Base-by-base conservation (phyloP, 2,888 invertebrate species). In the Ganaspis brasiliensis region DNA sequence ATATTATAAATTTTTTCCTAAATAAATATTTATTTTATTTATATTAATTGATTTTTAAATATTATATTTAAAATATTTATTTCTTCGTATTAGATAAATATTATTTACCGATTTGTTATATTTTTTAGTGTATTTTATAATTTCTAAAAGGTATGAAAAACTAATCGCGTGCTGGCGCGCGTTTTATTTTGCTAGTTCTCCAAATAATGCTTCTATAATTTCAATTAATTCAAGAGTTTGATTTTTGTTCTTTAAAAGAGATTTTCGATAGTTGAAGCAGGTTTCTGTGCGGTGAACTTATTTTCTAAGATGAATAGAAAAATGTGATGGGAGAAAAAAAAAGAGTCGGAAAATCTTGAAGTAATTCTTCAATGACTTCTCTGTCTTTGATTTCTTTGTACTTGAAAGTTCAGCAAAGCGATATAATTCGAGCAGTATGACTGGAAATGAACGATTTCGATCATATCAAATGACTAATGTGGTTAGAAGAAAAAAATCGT, bases 341-440 rank as follows among this genome's bases (percentile, higher is more conserved):
- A 12, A 12, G 52, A 67, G 57, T 73, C 71, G 79, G 79, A 81
- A 84, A 84, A 81, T 79, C 77, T 72, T 67, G 78, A 78, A 75
- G 83, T 79, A 83, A 85, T 86, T 86, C 84, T 85, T 90, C 84
- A 90, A 90, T 89, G 89, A 88, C 84, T 85, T 84, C 87, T 88
- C 90, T 90, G 90, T 90, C 78, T 84, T 87, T 84, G 84, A 77
- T 8, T 85, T 84, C 86, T 88, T 90, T 90, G 90, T 90, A 79
- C 85, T 87, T 84, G 84, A 77, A 87, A 82, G 85, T 84, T 86
- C 90, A 89, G 88, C 88, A 89, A 90, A 87, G 90, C 90, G 89
- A 88, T 76, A 89, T 90, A 89, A 90, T 85, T 81, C 84, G 85
- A 90, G 86, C 89, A 89, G 88, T 87, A 88, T 90, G 90, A 87